Conservation (phyloP, 2,888 invertebrate species). For the Deilephila elpenor region DNA sequence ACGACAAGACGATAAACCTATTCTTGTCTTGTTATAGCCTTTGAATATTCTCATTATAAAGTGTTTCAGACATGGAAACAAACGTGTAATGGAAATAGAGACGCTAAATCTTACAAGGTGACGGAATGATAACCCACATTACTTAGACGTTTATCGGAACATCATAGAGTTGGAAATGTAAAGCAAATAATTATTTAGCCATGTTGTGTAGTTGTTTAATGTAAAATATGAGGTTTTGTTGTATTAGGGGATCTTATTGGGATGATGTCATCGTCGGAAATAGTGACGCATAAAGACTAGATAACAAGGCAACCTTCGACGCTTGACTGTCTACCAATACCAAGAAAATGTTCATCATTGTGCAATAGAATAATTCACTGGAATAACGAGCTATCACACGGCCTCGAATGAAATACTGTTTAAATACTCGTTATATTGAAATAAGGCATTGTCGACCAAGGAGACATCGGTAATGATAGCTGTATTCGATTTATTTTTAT, state of each 20-base stretch:
- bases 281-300: slow-evolving; percentile 54
- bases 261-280: slow-evolving; percentile 53
- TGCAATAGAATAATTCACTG: slow-evolving; percentile 5
- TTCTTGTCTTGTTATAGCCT: neutral
- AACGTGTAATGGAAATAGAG: neutral
- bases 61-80: neutral
- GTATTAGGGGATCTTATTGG: slow-evolving; percentile 2
- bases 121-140: slow-evolving; percentile 40
- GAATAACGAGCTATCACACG: neutral
- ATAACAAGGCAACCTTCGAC: slow-evolving; percentile 55
- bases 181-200: slow-evolving; percentile 28
- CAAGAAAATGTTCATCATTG: neutral
- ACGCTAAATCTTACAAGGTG: slow-evolving; percentile 15
- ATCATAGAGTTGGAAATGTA: slow-evolving; percentile 12
- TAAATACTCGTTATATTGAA: no score
- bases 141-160: slow-evolving; percentile 34
- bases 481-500: no score
- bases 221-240: neutral
- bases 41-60: neutral
- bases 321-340: slow-evolving; percentile 48
- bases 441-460: no score
- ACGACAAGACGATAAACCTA: neutral
- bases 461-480: no score
- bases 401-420: no score
- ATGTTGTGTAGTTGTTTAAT: neutral